Evolutionary conservation across 2,113 vertebrate species (phyloP), one percentile per base, ranked within the genome.

Genomic region (Arenaria interpres): DNA sequence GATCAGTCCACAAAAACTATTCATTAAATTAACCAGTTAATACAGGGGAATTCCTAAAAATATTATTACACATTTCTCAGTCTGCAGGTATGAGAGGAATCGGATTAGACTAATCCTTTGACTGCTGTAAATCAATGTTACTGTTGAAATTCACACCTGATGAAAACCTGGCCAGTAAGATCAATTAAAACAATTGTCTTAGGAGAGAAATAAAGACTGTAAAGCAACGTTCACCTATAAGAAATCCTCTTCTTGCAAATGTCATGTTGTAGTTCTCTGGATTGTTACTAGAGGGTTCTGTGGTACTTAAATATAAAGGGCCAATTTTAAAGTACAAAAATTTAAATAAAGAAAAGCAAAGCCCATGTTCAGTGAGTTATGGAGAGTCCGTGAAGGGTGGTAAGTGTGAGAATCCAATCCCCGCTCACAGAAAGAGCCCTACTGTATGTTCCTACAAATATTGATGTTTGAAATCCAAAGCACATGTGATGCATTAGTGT

Each of bases 401-500:
- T 72, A 92, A 96, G 92, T 96, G 97, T 89, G 69, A 97, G 89
- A 96, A 95, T 88, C 63, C 93, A 97, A 88, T 51, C 81, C 82
- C 75, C 35, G 64, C 71, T 93, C 79, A 54, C 4, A 96, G 96
- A 96, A 97, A 97, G 87, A 88, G 67, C 81, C 43, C 75, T 95
- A 96, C 93, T 97, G 97, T 97, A 93, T 68, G 93, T 95, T 96
- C 95, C 74, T 97, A 83, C 94, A 97, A 97, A 97, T 97, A 97
- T 96, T 97, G 96, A 96, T 73, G 72, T 96, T 97, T 97, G 95
- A 97, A 97, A 97, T 96, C 82, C 85, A 92, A 96, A 96, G 95
- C 97, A 97, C 97, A 97, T 97, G 96, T 88, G 91, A 97, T 97
- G 91, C 91, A 96, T 97, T 97, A 97, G 82, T 95, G 95, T 96